Base-by-base conservation (phyloP, 2,797 vertebrate genomes). In the Anabacerthia variegaticeps region DNA sequence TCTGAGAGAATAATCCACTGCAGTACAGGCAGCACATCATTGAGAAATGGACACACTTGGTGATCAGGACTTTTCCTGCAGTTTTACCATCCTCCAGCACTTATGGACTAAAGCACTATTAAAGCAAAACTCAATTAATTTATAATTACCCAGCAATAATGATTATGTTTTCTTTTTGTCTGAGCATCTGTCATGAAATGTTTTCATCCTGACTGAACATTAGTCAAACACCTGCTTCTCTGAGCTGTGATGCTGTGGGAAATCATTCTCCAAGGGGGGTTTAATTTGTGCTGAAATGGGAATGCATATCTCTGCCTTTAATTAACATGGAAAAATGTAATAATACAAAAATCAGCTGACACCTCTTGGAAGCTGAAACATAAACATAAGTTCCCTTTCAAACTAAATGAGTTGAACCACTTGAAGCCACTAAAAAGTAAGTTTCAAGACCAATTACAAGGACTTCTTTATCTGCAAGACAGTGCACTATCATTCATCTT, bases 211-310 rank as follows among this genome's bases (percentile, higher is more conserved):
- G 76, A 55, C 65, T 81, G 56, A 89, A 84, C 82, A 66, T 95
- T 72, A 96, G 66, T 84, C 62, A 94, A 91, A 89, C 95, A 96
- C 93, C 88, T 91, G 93, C 61, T 95, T 89, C 85, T 86, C 83
- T 67, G 85, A 86, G 73, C 88, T 62, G 43, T 48, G 73, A 55
- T 75, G 76, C 69, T 85, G 83, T 52, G 43, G 76, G 80, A 88
- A 92, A 86, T 78, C 54, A 78, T 86, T 86, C 59, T 90, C 51
- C 90, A 84, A 66, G 55, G 68, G 58, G 58, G 62, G 21, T 48
- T 90, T 94, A 75, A 52, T 26, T 54, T 10, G 18, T 92, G 66
- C 88, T 88, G 66, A 84, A 86, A 90, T 44, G 36, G 39, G 83
- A 95, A 77, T 32, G 63, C 89, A 32, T 36, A 75, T 59, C 52